Conservation (phyloP, 37 sponge, comb jelly and placozoan genomes). For the Ianthella basta region DNA sequence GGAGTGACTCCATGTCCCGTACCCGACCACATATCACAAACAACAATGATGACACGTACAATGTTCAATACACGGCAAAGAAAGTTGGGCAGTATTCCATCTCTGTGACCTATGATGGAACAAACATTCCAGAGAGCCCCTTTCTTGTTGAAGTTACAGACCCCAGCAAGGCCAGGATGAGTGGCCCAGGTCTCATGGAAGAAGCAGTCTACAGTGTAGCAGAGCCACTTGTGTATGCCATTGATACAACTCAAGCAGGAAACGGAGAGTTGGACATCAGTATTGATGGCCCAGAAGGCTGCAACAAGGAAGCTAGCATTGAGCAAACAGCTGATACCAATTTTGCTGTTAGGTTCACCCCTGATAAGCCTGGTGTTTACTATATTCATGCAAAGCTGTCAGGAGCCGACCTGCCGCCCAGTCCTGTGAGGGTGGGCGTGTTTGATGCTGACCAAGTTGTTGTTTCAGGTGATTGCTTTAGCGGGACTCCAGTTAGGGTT, state of each 20-base stretch:
- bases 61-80: constrained; percentile 74
- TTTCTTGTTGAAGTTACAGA: constrained; percentile 72
- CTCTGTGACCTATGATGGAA: constrained; percentile 69
- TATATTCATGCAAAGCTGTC: neutral
- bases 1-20: constrained; percentile 32
- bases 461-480: neutral
- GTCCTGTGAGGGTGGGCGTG: constrained; percentile 3
- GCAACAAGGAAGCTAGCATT: constrained; percentile 20
- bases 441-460: neutral
- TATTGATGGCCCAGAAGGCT: constrained; percentile 33
- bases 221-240: constrained; percentile 58
- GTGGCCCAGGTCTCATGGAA: constrained; percentile 70
- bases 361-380: neutral
- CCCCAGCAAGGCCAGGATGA: constrained; percentile 63
- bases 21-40: constrained; percentile 62
- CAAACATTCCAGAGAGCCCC: constrained; percentile 74
- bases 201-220: constrained; percentile 31
- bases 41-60: constrained; percentile 71
- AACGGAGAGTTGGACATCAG: constrained; percentile 71
- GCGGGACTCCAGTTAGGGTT: neutral
- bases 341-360: constrained; percentile 18
- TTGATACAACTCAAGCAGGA: constrained; percentile 84
- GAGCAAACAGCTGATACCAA: constrained; percentile 19
- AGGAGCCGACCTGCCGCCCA: constrained; percentile 1
- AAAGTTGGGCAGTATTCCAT: constrained; percentile 82